Evolutionary conservation across 2,888 invertebrate genomes (phyloP).

Genomic region (Habroteleia sp.): DNA sequence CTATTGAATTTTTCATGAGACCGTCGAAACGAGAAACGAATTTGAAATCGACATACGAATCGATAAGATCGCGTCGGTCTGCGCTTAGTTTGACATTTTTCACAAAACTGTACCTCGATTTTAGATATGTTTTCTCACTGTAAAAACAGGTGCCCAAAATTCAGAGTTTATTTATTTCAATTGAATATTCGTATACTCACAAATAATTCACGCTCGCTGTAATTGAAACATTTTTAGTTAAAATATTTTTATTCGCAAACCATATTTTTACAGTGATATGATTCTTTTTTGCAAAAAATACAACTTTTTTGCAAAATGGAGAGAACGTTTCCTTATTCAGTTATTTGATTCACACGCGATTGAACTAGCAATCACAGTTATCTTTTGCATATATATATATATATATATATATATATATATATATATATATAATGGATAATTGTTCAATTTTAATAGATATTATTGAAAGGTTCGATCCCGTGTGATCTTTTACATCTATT

Average conservation of each 20-base stretch:
- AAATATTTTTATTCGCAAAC: neutral
- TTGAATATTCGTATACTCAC: neutral
- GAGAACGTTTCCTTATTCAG: neutral
- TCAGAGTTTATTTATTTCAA: neutral
- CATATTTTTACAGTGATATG: neutral
- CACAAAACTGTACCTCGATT: slow-evolving; percentile 24
- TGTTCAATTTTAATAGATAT: neutral
- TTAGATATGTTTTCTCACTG: slow-evolving; percentile 30
- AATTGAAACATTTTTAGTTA: neutral
- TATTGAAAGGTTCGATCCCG: slow-evolving; percentile 15
- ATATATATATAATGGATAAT: neutral
- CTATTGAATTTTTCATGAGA: slow-evolving; percentile 58
- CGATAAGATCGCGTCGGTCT: slow-evolving; percentile 30
- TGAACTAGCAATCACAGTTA: neutral
- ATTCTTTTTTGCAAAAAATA: neutral
- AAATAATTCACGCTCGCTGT: neutral
- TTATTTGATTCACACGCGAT: slow-evolving; percentile 22
- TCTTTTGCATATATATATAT: too few species aligned
- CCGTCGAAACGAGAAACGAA: slow-evolving; percentile 44
- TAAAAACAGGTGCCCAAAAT: slow-evolving; percentile 23
- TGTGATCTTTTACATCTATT: slow-evolving; percentile 7
- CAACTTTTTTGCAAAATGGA: neutral
- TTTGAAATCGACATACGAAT: slow-evolving; percentile 43
- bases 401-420: too few species aligned
- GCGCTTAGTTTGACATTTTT: slow-evolving; percentile 40